Percentiles rank a stretch among this genome's conserved stretches.
Conservation (phyloP, 2,888 invertebrate species). For the Apamea anceps region DNA sequence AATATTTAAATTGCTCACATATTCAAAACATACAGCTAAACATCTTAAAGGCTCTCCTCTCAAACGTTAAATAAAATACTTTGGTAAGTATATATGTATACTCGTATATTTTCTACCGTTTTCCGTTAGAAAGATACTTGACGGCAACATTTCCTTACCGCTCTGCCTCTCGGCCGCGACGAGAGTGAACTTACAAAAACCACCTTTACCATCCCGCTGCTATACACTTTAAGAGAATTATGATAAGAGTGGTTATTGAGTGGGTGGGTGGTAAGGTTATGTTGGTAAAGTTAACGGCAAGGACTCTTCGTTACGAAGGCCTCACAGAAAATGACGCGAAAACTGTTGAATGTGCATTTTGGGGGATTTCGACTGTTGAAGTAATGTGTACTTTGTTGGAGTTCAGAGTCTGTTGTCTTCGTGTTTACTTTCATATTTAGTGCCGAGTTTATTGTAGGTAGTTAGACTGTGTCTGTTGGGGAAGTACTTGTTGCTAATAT, state of each 20-base stretch:
- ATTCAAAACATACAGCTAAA: conserved; percentile 2
- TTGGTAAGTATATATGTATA: conserved; percentile 28
- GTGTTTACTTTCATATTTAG: conserved; percentile 53
- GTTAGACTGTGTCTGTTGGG: conserved; percentile 1
- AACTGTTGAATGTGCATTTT: conserved; percentile 77
- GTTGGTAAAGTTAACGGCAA: conserved; percentile 64
- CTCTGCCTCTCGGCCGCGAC: conserved; percentile 66
- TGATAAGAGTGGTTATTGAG: conserved; percentile 35
- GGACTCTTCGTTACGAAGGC: conserved; percentile 74
- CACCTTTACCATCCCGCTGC: not conserved
- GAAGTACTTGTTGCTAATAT: conserved; percentile 20
- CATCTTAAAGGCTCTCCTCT: conserved; percentile 20
- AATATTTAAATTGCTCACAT: conserved; percentile 23
- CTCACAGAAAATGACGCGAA: conserved; percentile 71
- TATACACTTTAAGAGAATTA: not conserved
- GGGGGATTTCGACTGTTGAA: conserved; percentile 62
- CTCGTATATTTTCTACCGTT: conserved; percentile 48
- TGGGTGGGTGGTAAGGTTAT: not conserved
- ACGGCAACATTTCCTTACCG: conserved; percentile 69
- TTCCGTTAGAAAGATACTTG: conserved; percentile 67
- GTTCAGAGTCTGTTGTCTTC: conserved; percentile 46
- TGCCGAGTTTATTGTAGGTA: conserved; percentile 14
- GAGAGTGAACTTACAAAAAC: conserved; percentile 64
- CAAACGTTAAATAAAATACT: conserved; percentile 43
- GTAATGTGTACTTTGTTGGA: conserved; percentile 54